phyloP scores from a whole-genome alignment of 2,797 vertebrate species.

The Glyptemys insculpta region DNA sequence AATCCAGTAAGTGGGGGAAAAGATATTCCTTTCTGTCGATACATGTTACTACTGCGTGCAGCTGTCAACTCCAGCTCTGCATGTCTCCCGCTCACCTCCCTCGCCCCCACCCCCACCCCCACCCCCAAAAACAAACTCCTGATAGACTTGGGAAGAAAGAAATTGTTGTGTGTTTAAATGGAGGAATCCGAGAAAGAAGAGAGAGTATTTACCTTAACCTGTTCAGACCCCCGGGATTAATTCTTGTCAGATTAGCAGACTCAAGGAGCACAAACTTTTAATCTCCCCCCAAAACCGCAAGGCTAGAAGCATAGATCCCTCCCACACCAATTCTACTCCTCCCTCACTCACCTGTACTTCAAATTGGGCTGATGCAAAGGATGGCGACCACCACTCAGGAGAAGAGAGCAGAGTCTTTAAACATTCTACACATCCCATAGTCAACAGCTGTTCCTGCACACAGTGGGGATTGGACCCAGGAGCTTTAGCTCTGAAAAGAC shows the following conservation, averaged over 20 bases:
- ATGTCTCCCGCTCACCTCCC: background rate
- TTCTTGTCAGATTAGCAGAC: background rate
- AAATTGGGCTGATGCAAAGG: background rate
- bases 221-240: background rate
- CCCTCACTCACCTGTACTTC: background rate
- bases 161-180: background rate
- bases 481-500: background rate
- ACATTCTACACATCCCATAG: background rate
- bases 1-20: conserved; percentile 8
- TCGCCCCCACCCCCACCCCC: background rate
- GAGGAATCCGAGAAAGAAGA: background rate
- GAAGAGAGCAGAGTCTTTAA: background rate
- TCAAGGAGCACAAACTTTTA: background rate
- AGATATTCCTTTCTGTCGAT: background rate
- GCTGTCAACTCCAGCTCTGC: background rate
- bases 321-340: background rate
- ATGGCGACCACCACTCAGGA: background rate
- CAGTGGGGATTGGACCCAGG: background rate
- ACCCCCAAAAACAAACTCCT: background rate
- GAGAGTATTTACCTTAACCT: background rate
- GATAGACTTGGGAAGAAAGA: background rate
- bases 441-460: background rate
- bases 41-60: background rate
- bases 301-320: background rate
- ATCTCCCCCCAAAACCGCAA: background rate